Percentiles rank a stretch among this genome's conserved stretches.
These are phyloP conservation scores for Troides aeacus DNA, from an alignment of 2,888 invertebrate genomes.

Conservation along the genomic window DNA sequence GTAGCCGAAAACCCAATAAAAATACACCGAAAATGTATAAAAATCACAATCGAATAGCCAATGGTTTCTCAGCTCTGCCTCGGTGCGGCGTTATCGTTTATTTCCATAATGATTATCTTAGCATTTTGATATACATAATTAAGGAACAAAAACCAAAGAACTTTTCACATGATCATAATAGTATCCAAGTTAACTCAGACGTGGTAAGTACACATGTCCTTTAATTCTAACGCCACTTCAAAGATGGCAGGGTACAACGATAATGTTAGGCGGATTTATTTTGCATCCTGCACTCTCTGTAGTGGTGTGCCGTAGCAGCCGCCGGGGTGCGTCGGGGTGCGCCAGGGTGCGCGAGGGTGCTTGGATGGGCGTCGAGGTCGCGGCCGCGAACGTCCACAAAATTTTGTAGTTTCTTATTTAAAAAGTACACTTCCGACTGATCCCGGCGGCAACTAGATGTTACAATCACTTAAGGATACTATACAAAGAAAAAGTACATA, in stretches of 20 bases:
- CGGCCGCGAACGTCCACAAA: no score
- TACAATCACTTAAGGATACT: conserved; percentile 67
- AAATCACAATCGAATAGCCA: conserved; percentile 69
- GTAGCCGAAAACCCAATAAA: conserved; percentile 50
- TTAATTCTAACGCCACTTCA: conserved; percentile 66
- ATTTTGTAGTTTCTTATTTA: conserved; percentile 24
- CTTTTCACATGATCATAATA: conserved; percentile 68
- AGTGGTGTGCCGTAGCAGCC: conserved; percentile 45
- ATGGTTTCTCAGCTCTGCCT: conserved; percentile 59
- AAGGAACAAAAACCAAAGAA: conserved; percentile 80
- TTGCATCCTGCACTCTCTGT: conserved; percentile 72
- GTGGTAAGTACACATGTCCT: conserved; percentile 68
- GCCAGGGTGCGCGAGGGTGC: no score
- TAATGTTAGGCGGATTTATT: conserved; percentile 79
- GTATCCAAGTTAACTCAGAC: conserved; percentile 66
- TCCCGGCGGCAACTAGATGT: conserved; percentile 57
- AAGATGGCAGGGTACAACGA: conserved; percentile 72
- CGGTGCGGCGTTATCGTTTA: conserved; percentile 63
- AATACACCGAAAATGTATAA: conserved; percentile 67
- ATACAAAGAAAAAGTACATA: conserved; percentile 63
- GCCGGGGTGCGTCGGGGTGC: background rate
- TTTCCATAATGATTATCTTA: conserved; percentile 74
- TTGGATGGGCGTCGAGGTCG: no score
- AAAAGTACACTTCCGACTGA: conserved; percentile 40
- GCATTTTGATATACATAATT: conserved; percentile 74